Evolutionary conservation across 1,140 invertebrate species (phyloP), one percentile per base, ranked within the genome.

Genomic region (Atta texana): DNA sequence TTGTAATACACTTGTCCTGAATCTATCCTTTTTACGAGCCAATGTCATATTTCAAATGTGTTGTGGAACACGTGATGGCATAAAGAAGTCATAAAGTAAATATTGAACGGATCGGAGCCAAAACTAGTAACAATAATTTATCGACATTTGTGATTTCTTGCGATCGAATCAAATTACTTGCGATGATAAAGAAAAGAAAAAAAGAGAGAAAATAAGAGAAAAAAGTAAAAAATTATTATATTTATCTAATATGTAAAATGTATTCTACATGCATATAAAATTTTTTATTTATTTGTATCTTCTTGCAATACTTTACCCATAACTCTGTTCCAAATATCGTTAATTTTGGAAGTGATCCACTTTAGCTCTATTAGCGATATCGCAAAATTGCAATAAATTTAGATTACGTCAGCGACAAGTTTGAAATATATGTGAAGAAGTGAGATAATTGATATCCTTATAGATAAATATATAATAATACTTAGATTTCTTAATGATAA

Each of bases 41-140:
- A 66, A 68, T n/a, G 63, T 63, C 28, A 59, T 76, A 64, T 71
- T 44, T 81, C 16, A 44, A 69, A 55, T 10, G 21, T 39, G n/a
- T 34, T n/a, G 3, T 39, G 7, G 16, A 39, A 81, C 76, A 80
- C 8, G 14, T 59, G 74, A 39, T 57, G 66, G 16, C 21, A 14
- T 57, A 44, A 49, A 24, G 44, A 69, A 69, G 14, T 69, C 14
- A 61, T 68, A 66, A 28, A 69, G 34, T 44, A 72, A 81, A 81
- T n/a, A 81, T 81, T 81, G 64, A 69, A 55, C 14, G 14, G 16
- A 57, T 14, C 49, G 10, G 49, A 55, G 49, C 64, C 66, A 55
- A 72, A 39, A 72, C 14, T 8, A 59, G 39, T 21, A n/a, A 78
- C n/a, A 28, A 28, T 81, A 81, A 72, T 72, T 71, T 57, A 81